Conservation (phyloP, 2,113 vertebrate species). For the Pholis gunnellus region DNA sequence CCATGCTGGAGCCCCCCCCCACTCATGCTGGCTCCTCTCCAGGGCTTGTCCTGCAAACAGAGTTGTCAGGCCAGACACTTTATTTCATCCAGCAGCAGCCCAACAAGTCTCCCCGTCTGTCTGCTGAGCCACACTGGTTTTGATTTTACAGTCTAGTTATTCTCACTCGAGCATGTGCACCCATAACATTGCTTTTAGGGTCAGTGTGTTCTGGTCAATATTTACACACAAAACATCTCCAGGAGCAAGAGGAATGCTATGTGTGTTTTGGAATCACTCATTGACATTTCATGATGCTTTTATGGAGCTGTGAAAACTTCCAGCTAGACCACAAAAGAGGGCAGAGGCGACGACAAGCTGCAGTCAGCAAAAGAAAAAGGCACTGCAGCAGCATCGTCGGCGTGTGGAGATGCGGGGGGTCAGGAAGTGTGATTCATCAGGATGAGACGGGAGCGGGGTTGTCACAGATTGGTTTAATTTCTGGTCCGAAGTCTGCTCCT, state of each 20-base stretch:
- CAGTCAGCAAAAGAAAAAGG: constrained; percentile 64
- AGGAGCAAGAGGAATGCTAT: background rate
- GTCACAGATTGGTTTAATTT: constrained; percentile 26
- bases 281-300: constrained; percentile 23
- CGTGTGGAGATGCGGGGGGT: constrained; percentile 64
- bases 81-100: constrained; percentile 25
- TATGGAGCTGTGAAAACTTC: constrained; percentile 30
- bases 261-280: background rate
- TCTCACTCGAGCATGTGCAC: background rate
- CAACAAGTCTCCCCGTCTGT: background rate
- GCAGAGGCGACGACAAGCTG: constrained; percentile 55
- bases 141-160: background rate
- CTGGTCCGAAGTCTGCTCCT: background rate
- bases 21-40: constrained; percentile 44
- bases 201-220: background rate
- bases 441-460: constrained; percentile 8
- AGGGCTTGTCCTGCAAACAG: background rate
- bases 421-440: constrained; percentile 64
- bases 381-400: constrained; percentile 63
- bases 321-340: constrained; percentile 35
- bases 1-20: constrained; percentile 26
- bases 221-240: background rate
- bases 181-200: background rate
- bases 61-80: constrained; percentile 23
- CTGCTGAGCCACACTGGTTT: constrained; percentile 19